Percentiles rank a stretch among this genome's conserved stretches.
These are phyloP conservation scores for Drosophila orena DNA, from an alignment of 1,140 invertebrate genomes.

Conservation along the genomic window DNA sequence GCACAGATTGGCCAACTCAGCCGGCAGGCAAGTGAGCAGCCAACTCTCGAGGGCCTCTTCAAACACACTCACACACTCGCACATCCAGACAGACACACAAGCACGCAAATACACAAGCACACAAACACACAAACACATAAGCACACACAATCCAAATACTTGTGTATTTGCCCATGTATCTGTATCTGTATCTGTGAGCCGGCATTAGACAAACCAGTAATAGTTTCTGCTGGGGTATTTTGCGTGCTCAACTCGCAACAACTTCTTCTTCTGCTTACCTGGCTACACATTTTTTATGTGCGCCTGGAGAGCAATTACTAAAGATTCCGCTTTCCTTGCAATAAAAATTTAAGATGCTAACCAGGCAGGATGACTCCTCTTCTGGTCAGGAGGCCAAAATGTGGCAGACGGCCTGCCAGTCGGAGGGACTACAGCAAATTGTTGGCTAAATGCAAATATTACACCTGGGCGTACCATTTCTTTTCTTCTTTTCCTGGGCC, in stretches of 20 bases:
- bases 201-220: constrained; percentile 58
- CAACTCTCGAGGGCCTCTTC: constrained; percentile 77
- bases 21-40: constrained; percentile 43
- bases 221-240: constrained; percentile 52
- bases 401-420: constrained; percentile 11
- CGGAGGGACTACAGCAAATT: constrained; percentile 56
- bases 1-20: constrained; percentile 62
- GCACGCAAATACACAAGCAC: not conserved
- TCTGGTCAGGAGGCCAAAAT: constrained; percentile 6
- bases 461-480: constrained; percentile 67
- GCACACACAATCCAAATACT: no score
- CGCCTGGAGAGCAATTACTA: constrained; percentile 77
- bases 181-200: constrained; percentile 12
- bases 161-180: constrained; percentile 27
- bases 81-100: constrained; percentile 9
- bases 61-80: constrained; percentile 37
- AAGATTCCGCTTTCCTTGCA: constrained; percentile 74
- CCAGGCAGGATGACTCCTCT: constrained; percentile 15
- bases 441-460: constrained; percentile 77
- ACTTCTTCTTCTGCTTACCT: constrained; percentile 76
- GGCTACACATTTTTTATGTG: constrained; percentile 80
- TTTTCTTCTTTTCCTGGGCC: constrained; percentile 33
- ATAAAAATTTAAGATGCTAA: constrained; percentile 79
- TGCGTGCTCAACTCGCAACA: constrained; percentile 53
- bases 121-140: constrained; percentile 33